Evolutionary conservation across 2,797 vertebrate genomes (phyloP).

Genomic region (Alectoris magna): DNA sequence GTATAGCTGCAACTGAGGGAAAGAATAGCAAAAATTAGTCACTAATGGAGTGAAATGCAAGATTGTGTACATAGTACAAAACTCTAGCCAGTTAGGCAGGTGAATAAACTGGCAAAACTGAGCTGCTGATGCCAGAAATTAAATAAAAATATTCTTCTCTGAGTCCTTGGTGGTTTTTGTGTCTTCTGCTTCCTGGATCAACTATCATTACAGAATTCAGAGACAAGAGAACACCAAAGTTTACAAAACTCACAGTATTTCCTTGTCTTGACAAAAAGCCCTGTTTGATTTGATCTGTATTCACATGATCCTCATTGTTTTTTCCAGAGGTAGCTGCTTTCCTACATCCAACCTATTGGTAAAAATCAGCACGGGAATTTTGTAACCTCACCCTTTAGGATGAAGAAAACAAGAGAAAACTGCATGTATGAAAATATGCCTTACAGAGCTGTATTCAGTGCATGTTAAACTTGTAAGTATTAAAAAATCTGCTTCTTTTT

Average conservation of each 20-base stretch:
- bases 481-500: neutral
- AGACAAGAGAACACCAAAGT: neutral
- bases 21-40: slow-evolving; percentile 20
- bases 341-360: neutral
- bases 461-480: neutral
- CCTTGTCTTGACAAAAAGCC: neutral
- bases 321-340: neutral
- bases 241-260: neutral
- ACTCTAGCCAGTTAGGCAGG: neutral
- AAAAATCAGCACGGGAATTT: neutral
- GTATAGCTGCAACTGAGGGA: neutral
- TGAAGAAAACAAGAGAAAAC: neutral
- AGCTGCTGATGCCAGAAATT: neutral
- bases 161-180: neutral
- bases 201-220: neutral
- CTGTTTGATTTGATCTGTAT: neutral
- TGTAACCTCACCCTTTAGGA: neutral
- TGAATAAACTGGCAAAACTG: neutral
- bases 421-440: neutral
- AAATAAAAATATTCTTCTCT: neutral
- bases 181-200: neutral
- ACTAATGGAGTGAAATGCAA: neutral
- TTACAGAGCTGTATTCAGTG: neutral
- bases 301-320: neutral
- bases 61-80: neutral